Evolutionary conservation across 2,888 invertebrate species (phyloP), one percentile per base, ranked within the genome.

Genomic region (Melanotus villosus): DNA sequence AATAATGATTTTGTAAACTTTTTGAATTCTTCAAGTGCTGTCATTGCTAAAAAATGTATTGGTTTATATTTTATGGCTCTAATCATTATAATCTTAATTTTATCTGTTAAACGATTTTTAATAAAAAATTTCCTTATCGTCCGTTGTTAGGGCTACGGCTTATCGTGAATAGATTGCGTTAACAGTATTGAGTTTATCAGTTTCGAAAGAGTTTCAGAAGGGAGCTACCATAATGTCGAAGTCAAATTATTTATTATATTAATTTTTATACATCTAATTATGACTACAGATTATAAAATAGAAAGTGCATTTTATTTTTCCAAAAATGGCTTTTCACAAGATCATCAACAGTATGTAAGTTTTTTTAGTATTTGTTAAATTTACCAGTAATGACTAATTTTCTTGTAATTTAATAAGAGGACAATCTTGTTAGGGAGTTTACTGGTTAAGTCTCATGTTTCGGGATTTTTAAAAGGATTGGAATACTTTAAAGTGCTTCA

Each of bases 391-490:
- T n/a, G n/a, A n/a, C n/a, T n/a, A n/a, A n/a, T n/a, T n/a, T n/a
- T n/a, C n/a, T n/a, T n/a, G n/a, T n/a, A n/a, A n/a, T n/a, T n/a
- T n/a, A n/a, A n/a, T n/a, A n/a, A n/a, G n/a, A n/a, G n/a, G n/a
- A 12, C 26, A 50, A 50, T 50, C 50, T 50, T 30, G 26, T 50
- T 50, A 50, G 2, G 14, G 23, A 23, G n/a, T 1, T 14, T 2
- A 50, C 2, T 16, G 14, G 1, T 10, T 16, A 7, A 30, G 50
- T 7, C 12, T 50, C n/a, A n/a, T n/a, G n/a, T n/a, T n/a, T n/a
- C n/a, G n/a, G n/a, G 50, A 26, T 23, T 50, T 50, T 21, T 47
- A 19, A 23, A 47, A 47, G 47, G 21, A 47, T 47, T 47, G 7
- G 21, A 47, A 23, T 47, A 47, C 47, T 10, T 47, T 21, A 23